A percentile compares a stretch with the other conserved stretches of the same genome.
These are phyloP conservation scores for Lithodes maja DNA, from an alignment of 2,888 invertebrate genomes.

Conservation along the genomic window DNA sequence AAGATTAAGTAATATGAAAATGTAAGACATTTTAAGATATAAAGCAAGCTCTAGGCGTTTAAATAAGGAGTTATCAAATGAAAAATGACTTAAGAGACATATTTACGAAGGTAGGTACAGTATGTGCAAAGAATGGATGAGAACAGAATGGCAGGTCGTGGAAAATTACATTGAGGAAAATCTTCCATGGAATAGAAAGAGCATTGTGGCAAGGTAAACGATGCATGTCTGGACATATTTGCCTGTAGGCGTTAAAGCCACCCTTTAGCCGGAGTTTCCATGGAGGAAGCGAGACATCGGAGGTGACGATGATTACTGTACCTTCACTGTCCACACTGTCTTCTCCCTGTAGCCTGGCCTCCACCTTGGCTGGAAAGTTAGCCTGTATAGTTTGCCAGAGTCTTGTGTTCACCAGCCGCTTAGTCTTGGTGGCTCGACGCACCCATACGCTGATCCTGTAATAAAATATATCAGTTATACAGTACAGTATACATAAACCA, in stretches of 20 bases:
- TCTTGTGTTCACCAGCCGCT: constrained; percentile 40
- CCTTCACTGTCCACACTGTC: constrained; percentile 43
- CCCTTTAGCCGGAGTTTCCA: background rate
- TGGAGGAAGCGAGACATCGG: background rate
- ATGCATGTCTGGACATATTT: background rate
- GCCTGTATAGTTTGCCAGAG: constrained; percentile 45
- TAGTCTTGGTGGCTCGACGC: constrained; percentile 35
- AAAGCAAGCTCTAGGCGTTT: too few species aligned
- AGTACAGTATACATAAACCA: too few species aligned
- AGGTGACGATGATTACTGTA: background rate
- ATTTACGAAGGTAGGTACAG: too few species aligned
- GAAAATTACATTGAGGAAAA: too few species aligned
- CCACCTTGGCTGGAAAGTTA: constrained; percentile 38
- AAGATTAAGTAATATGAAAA: too few species aligned
- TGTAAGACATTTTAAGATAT: too few species aligned
- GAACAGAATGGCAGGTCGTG: too few species aligned
- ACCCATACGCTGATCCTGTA: constrained; percentile 61
- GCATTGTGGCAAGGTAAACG: background rate
- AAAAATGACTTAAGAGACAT: background rate
- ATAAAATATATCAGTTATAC: too few species aligned
- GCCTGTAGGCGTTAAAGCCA: background rate
- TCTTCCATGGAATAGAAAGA: background rate
- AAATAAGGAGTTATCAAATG: background rate
- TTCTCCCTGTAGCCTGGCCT: constrained; percentile 48
- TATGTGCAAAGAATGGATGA: too few species aligned